A percentile compares a stretch with the other conserved stretches of the same genome.
These are phyloP conservation scores for Notiomystis cincta DNA, from an alignment of 2,113 vertebrate species.

Conservation along the genomic window DNA sequence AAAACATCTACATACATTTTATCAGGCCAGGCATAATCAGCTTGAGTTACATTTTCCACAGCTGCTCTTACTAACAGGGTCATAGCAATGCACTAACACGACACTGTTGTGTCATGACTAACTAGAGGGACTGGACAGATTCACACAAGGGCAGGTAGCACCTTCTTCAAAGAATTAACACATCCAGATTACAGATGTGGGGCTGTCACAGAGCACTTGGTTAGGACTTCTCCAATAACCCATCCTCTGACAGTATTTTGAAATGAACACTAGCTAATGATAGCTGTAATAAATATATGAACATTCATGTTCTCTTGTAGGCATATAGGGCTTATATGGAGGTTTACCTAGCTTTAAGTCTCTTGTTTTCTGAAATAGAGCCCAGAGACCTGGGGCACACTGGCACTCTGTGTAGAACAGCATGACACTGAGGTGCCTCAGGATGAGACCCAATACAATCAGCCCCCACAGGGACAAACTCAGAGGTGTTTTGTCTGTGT, in stretches of 20 bases:
- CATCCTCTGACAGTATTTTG: not conserved
- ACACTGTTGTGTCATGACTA: not conserved
- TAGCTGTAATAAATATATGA: not conserved
- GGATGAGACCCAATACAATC: not conserved
- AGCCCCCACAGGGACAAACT: not conserved
- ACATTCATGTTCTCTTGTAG: not conserved
- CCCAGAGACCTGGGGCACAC: rapidly evolving
- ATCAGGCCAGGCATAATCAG: not conserved
- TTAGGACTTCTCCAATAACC: not conserved
- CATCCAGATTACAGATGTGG: not conserved
- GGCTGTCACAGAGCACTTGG: not conserved
- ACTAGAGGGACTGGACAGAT: not conserved
- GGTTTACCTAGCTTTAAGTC: not conserved
- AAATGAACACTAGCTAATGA: not conserved
- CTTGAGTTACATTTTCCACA: not conserved
- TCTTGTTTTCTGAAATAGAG: not conserved
- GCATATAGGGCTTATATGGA: not conserved
- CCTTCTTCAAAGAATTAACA: not conserved
- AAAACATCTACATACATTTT: not conserved
- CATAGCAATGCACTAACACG: not conserved
- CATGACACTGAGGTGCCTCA: not conserved
- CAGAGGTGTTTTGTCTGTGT: not conserved
- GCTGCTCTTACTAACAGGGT: not conserved
- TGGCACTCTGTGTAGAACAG: not conserved
- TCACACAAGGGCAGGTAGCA: not conserved